Conservation (phyloP, 2,797 vertebrate species). For the Morelia viridis region DNA sequence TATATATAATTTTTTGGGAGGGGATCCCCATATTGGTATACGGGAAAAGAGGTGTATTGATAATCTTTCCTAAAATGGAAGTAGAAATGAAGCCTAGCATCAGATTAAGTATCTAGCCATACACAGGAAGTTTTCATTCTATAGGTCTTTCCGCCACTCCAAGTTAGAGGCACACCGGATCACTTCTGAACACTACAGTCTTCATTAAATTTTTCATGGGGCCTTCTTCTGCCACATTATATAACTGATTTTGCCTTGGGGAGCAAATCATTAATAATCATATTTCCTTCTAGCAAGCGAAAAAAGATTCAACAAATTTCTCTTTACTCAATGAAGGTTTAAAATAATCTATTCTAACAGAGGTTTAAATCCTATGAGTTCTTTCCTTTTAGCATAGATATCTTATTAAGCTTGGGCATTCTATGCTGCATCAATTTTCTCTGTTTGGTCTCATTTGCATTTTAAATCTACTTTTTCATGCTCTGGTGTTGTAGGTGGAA, state of each 20-base stretch:
- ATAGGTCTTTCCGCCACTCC: neutral
- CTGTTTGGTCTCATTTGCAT: conserved; percentile 26
- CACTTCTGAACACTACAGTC: neutral
- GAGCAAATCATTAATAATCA: neutral
- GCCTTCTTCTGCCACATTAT: neutral
- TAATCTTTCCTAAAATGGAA: neutral
- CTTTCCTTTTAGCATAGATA: neutral
- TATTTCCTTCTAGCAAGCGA: neutral
- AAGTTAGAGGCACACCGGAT: neutral
- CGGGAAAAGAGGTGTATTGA: neutral
- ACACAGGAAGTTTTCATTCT: neutral
- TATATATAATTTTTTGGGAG: neutral
- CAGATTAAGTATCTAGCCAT: neutral
- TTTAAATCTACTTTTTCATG: conserved; percentile 31
- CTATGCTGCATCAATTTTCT: neutral
- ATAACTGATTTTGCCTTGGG: neutral
- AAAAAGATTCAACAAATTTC: neutral
- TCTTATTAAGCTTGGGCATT: conserved; percentile 5
- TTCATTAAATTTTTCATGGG: neutral
- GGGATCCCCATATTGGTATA: neutral
- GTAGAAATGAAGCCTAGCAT: neutral
- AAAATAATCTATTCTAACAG: conserved; percentile 20
- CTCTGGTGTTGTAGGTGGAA: conserved; percentile 41
- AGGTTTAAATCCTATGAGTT: neutral
- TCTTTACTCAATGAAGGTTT: conserved; percentile 1